A percentile compares a stretch with the other conserved stretches of the same genome.
These are phyloP conservation scores for Rhinatrema bivittatum DNA, from an alignment of 2,797 vertebrate genomes.

Conservation along the genomic window DNA sequence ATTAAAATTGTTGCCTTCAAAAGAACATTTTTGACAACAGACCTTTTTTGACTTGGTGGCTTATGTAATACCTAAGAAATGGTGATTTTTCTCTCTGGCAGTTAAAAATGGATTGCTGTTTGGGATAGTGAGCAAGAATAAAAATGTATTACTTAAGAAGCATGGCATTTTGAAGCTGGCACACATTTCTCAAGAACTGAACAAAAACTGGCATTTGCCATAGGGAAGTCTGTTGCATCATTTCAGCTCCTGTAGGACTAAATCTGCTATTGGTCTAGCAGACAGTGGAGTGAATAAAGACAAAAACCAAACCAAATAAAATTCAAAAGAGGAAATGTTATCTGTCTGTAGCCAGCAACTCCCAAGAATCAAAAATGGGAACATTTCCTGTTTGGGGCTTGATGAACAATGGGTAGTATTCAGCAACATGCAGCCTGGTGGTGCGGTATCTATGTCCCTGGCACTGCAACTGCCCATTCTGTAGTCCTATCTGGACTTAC, in stretches of 20 bases:
- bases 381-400: background rate
- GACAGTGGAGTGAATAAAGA: slow-evolving; percentile 1
- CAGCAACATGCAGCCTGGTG: background rate
- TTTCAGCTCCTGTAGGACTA: background rate
- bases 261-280: background rate
- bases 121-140: slow-evolving; percentile 5
- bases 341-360: background rate
- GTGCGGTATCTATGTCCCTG: too few relatives aligned
- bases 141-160: slow-evolving; percentile 8
- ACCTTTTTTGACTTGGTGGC: background rate
- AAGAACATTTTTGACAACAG: slow-evolving; percentile 1
- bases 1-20: too few relatives aligned
- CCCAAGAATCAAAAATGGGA: background rate
- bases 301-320: background rate
- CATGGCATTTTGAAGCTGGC: slow-evolving; percentile 1
- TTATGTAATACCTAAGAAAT: slow-evolving; percentile 12
- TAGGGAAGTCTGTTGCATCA: slow-evolving; percentile 1
- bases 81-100: slow-evolving; percentile 2
- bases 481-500: too few relatives aligned
- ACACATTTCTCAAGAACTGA: slow-evolving; percentile 1
- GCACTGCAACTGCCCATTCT: too few relatives aligned
- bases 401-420: background rate
- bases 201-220: slow-evolving; percentile 11
- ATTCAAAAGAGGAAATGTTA: background rate
- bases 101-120: slow-evolving; percentile 2